phyloP scores from a whole-genome alignment of 2,888 invertebrate species.

The Melanchra persicariae region DNA sequence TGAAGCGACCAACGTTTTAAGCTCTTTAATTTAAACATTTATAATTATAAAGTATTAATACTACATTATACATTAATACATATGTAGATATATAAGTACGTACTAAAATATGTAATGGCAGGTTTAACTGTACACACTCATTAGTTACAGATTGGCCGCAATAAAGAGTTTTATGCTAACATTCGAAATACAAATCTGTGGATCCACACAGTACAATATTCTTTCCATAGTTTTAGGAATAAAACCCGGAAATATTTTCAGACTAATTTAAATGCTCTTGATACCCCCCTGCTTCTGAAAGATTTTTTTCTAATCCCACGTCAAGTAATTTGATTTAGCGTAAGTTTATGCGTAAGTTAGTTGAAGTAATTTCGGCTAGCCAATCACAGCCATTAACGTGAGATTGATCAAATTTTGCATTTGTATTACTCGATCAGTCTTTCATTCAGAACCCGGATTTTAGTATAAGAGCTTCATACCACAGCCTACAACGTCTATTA shows the following conservation, averaged over 20 bases:
- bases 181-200: conserved; percentile 26
- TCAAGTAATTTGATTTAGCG: conserved; percentile 7
- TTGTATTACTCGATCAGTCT: neutral
- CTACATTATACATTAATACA: conserved; percentile 11
- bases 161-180: conserved; percentile 34
- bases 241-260: conserved; percentile 46
- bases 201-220: conserved; percentile 19
- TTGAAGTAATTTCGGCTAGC: neutral
- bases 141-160: conserved; percentile 30
- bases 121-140: conserved; percentile 27
- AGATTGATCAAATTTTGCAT: neutral
- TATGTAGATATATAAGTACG: conserved; percentile 15
- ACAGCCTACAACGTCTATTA: conserved; percentile 62
- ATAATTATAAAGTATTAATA: too few species aligned
- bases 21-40: neutral
- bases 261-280: conserved; percentile 33
- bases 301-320: neutral
- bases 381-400: neutral
- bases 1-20: neutral
- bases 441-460: conserved; percentile 16
- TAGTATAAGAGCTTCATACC: conserved; percentile 36
- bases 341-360: too few species aligned
- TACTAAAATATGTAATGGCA: conserved; percentile 52
- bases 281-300: neutral
- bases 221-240: conserved; percentile 13